A percentile compares a stretch with the other conserved stretches of the same genome.
These are phyloP conservation scores for Aurelia sp. DNA, from an alignment of 30 jellyfish, hydroid and myxozoan species.

Conservation along the genomic window DNA sequence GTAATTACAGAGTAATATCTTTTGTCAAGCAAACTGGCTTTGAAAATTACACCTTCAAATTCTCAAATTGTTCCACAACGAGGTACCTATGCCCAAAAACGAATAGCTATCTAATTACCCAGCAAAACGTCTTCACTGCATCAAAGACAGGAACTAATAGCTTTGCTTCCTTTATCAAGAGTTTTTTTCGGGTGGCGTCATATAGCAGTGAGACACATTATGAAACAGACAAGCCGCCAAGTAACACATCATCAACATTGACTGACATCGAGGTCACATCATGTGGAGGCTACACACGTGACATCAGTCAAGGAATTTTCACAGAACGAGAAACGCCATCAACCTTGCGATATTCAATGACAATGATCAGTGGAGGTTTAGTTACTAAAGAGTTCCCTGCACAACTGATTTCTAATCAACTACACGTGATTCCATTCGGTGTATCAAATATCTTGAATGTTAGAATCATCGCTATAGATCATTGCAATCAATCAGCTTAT, in stretches of 20 bases:
- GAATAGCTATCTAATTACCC: not conserved
- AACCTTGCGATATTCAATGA: slow-evolving; percentile 23
- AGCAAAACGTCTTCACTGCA: slow-evolving; percentile 31
- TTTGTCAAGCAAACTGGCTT: slow-evolving; percentile 10
- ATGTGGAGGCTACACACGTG: slow-evolving; percentile 64
- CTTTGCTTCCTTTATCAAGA: slow-evolving; percentile 36
- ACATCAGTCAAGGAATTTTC: slow-evolving; percentile 19
- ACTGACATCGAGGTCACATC: slow-evolving; percentile 54
- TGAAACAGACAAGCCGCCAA: slow-evolving; percentile 40
- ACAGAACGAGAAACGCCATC: slow-evolving; percentile 3
- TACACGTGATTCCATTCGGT: slow-evolving; percentile 52
- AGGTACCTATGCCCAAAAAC: slow-evolving; percentile 24
- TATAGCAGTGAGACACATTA: slow-evolving; percentile 46
- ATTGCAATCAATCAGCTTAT: slow-evolving; percentile 48
- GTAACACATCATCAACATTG: slow-evolving; percentile 14
- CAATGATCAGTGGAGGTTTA: slow-evolving; percentile 2
- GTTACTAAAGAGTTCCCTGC: slow-evolving; percentile 25
- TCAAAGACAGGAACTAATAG: slow-evolving; percentile 32
- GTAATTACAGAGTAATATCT: slow-evolving; percentile 3
- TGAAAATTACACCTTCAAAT: slow-evolving; percentile 6
- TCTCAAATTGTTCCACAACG: slow-evolving; percentile 57
- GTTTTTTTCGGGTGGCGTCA: slow-evolving; percentile 34
- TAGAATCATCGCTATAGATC: slow-evolving; percentile 52
- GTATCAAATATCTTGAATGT: not conserved
- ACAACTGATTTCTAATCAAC: slow-evolving; percentile 13